A percentile compares a stretch with the other conserved stretches of the same genome.
Evolutionary conservation across 2,113 vertebrate species (phyloP).

Genomic region (Diphyllodes magnificus): DNA sequence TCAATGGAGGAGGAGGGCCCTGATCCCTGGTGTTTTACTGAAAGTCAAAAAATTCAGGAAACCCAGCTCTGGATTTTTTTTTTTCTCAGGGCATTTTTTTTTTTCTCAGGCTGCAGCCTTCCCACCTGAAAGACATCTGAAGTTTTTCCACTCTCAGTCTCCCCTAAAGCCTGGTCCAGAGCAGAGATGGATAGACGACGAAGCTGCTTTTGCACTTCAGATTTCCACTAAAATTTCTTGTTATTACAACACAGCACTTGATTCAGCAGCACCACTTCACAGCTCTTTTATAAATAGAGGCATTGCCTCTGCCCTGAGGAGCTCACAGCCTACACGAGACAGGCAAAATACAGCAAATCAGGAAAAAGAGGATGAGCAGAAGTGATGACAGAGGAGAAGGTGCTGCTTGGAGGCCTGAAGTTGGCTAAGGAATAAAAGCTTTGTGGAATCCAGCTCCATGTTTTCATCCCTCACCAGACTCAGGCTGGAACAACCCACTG

Average conservation of each 20-base stretch:
- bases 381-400: neutral
- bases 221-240: neutral
- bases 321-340: neutral
- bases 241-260: neutral
- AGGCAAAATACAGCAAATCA: neutral
- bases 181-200: neutral
- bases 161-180: neutral
- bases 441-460: neutral
- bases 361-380: neutral
- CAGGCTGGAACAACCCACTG: neutral
- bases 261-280: neutral
- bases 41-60: neutral
- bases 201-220: slow-evolving; percentile 3
- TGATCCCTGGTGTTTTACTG: neutral
- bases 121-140: neutral
- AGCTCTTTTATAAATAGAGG: neutral
- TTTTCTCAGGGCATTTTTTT: neutral
- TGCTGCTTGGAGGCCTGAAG: neutral
- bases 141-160: neutral
- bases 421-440: neutral
- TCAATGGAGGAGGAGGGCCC: neutral
- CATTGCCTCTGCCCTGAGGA: neutral
- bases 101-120: neutral
- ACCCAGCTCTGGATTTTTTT: neutral
- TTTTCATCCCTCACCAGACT: neutral